phyloP scores from a whole-genome alignment of 2,888 invertebrate species.

The Apeira syringaria region DNA sequence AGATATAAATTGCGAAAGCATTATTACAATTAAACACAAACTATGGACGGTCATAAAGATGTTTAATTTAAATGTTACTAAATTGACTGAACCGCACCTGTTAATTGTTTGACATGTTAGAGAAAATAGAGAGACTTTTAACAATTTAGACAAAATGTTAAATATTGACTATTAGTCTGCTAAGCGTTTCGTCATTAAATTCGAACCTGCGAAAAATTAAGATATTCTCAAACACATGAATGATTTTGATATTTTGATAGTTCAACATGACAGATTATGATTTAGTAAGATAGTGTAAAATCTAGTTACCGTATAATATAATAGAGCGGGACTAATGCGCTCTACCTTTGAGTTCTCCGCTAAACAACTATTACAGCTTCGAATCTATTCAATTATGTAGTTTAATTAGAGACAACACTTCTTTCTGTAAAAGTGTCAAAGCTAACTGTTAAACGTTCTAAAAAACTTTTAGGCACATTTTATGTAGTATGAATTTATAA shows the following conservation, averaged over 20 bases:
- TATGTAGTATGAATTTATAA: conserved; percentile 58
- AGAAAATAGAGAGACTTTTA: conserved; percentile 26
- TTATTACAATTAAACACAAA: conserved; percentile 35
- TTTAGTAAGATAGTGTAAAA: conserved; percentile 54
- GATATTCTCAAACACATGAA: conserved; percentile 19
- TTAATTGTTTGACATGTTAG: conserved; percentile 9
- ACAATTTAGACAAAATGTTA: conserved; percentile 34
- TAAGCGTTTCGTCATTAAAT: conserved; percentile 25
- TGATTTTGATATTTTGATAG: conserved; percentile 24
- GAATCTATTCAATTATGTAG: conserved; percentile 14
- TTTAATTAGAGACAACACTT: conserved; percentile 21
- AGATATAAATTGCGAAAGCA: conserved; percentile 37
- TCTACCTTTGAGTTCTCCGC: conserved; percentile 25
- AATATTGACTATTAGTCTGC: conserved; percentile 49
- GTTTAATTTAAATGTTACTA: conserved; percentile 30
- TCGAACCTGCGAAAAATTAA: conserved; percentile 21
- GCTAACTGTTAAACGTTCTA: conserved; percentile 62
- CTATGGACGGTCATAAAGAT: conserved; percentile 64
- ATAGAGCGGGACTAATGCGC: conserved; percentile 65
- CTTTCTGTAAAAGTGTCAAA: conserved; percentile 41
- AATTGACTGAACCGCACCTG: conserved; percentile 43
- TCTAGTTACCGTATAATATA: conserved; percentile 50
- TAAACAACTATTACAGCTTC: conserved; percentile 15
- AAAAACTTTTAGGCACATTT: conserved; percentile 73
- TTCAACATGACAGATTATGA: conserved; percentile 33